phyloP scores from a whole-genome alignment of 2,888 invertebrate species.

The Rugalucina vietnamica region DNA sequence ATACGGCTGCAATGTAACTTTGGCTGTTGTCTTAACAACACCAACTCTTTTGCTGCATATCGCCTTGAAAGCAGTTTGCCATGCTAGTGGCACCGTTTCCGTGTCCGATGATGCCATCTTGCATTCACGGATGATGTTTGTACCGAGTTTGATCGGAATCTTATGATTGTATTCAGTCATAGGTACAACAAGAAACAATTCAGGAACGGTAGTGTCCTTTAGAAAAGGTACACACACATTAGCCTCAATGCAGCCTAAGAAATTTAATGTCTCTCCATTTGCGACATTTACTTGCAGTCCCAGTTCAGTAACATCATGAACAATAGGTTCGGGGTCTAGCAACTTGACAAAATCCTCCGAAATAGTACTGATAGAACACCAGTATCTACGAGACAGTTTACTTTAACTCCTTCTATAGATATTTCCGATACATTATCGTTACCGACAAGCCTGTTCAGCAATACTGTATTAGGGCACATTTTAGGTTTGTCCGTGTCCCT shows the following conservation, averaged over 20 bases:
- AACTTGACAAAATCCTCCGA: neutral
- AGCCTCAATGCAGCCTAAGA: constrained; percentile 7
- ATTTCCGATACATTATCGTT: neutral
- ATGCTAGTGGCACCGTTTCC: neutral
- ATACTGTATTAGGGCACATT: neutral
- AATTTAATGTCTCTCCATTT: neutral
- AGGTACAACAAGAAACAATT: neutral
- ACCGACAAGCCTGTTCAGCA: neutral
- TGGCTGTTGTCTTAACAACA: constrained; percentile 19
- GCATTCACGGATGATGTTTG: constrained; percentile 9
- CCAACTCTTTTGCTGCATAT: neutral
- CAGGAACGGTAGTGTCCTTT: neutral
- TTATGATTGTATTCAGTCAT: constrained; percentile 9
- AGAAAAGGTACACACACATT: neutral
- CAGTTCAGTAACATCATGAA: neutral
- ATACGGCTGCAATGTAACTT: constrained; percentile 5
- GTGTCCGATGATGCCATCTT: neutral
- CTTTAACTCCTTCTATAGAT: neutral
- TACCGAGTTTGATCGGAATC: constrained; percentile 16
- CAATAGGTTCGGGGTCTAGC: neutral
- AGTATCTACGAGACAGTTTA: constrained; percentile 17
- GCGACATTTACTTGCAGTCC: neutral
- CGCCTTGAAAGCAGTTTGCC: constrained; percentile 8
- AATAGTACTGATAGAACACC: constrained; percentile 15
- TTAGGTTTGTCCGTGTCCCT: neutral